Evolutionary conservation across 2,113 vertebrate genomes (phyloP).

Genomic region (Carassius carassius): DNA sequence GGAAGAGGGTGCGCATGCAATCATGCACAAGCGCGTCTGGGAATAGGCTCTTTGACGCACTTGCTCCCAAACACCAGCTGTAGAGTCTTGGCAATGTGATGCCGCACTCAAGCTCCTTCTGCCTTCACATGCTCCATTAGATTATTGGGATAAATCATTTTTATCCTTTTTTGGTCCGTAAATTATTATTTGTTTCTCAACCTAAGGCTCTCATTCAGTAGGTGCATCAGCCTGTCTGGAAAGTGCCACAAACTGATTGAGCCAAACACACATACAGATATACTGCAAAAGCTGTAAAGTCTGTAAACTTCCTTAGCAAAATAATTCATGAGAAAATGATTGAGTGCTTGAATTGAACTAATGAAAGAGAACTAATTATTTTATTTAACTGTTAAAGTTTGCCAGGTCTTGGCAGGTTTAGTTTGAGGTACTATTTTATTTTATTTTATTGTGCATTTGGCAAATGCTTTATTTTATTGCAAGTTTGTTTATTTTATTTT

Average conservation of each 20-base stretch:
- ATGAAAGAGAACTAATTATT: not conserved
- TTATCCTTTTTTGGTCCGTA: not conserved
- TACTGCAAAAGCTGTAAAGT: not conserved
- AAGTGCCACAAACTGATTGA: not conserved
- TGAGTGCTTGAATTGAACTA: not conserved
- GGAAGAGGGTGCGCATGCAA: conserved; percentile 13
- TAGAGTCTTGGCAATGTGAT: conserved; percentile 59
- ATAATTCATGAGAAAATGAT: not conserved
- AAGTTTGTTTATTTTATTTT: too few species aligned
- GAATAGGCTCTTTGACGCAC: conserved; percentile 75
- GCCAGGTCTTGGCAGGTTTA: too few species aligned
- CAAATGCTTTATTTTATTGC: too few species aligned
- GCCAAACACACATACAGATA: not conserved
- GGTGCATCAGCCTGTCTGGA: not conserved
- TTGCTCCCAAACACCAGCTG: conserved; percentile 62
- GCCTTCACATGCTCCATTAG: not conserved
- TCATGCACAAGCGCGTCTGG: conserved; percentile 59
- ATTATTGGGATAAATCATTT: conserved; percentile 15
- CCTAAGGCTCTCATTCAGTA: not conserved
- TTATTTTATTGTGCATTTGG: too few species aligned
- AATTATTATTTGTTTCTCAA: not conserved
- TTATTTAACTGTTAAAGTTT: not conserved
- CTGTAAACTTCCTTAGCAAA: not conserved
- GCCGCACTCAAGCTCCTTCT: conserved; percentile 11
- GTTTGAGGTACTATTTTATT: too few species aligned